Base-by-base conservation (phyloP, 2,797 vertebrate species). In the Lagocephalus sceleratus region DNA sequence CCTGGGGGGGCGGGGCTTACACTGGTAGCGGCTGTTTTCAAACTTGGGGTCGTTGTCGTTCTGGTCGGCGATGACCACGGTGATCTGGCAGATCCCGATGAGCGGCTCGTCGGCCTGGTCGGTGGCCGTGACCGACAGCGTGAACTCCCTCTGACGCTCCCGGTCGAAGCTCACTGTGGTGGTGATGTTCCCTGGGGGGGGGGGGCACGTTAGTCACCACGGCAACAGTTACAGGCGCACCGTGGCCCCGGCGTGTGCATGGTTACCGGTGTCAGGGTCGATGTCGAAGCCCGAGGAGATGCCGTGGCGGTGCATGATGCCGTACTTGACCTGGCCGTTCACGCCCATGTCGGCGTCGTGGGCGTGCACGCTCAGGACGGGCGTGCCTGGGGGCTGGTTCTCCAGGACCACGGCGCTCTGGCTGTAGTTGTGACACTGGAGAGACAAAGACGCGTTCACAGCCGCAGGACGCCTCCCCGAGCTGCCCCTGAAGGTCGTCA, bases 31-130 rank as follows among this genome's bases (percentile, higher is more conserved):
- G 47, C 92, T 95, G 86, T 94, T 95, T 75, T 95, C 93, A 44
- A 96, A 96, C 54, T 89, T 94, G 22, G 94, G 94, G 2, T 92
- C 85, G 1, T 95, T 96, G 90, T 96, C 94, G 12, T 96, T 96
- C 88, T 93, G 55, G 29, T 96, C 94, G 0, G 77, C 76, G 35
- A 96, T 86, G 57, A 91, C 55, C 45, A 94, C 49, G 0, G 88
- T 91, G 84, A 96, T 59, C 80, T 86, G 92, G 60, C 94, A 96
- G 72, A 95, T 77, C 0, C 94, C 90, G 0, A 94, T 93, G 61
- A 95, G 90, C 0, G 94, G 94, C 57, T 95, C 93, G 61, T 85
- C 88, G 0, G 90, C 94, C 84, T 86, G 92, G 78, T 96, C 94
- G 0, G 93, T 94, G 11, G 94, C 94, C 0, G 92, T 95, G 43